Evolutionary conservation across 2,797 vertebrate species (phyloP).

Genomic region (Myotis planiceps): DNA sequence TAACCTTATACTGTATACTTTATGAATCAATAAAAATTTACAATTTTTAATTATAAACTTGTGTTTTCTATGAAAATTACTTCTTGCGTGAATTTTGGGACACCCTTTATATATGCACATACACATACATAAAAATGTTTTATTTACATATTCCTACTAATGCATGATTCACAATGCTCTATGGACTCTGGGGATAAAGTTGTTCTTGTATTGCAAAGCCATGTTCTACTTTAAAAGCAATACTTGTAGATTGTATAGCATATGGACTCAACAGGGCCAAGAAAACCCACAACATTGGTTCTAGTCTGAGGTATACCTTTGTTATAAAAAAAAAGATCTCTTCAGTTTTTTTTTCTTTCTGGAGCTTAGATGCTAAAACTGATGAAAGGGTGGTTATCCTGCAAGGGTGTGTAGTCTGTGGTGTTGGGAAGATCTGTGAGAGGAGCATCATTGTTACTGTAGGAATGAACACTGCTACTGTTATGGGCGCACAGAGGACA

Average conservation of each 20-base stretch:
- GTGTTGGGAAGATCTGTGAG: background rate
- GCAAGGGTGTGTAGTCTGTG: background rate
- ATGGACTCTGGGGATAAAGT: background rate
- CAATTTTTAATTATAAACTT: too few species aligned
- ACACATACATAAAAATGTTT: background rate
- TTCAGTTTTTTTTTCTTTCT: conserved; percentile 5
- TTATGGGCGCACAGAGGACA: background rate
- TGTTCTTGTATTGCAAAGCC: background rate
- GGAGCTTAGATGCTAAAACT: background rate
- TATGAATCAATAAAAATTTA: too few species aligned
- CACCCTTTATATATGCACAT: background rate
- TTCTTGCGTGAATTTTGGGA: too few species aligned
- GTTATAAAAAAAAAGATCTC: background rate
- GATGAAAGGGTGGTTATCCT: background rate
- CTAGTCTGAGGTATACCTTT: background rate
- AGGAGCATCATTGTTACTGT: conserved; percentile 5
- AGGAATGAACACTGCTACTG: conserved; percentile 32
- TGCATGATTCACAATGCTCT: background rate
- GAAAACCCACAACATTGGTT: background rate
- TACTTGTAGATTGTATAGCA: background rate
- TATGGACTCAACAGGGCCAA: background rate
- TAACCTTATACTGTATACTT: too few species aligned
- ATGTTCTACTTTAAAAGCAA: background rate
- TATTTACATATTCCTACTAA: background rate
- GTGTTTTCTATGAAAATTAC: too few species aligned